Base-by-base conservation (phyloP, 2,888 invertebrate species). In the Amaurobius ferox region DNA sequence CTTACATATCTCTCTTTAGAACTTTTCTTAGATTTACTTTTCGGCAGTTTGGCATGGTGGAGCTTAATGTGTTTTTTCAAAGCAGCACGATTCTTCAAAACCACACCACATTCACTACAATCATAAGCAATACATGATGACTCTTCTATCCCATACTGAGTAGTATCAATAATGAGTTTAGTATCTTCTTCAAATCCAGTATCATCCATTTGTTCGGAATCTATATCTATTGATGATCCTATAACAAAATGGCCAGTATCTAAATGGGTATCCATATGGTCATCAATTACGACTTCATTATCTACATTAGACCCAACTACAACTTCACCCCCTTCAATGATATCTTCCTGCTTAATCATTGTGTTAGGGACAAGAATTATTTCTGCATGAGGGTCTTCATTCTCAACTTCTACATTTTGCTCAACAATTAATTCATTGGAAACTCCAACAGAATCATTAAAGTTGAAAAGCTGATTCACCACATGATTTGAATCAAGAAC, bases 11-110 rank as follows among this genome's bases (percentile, higher is more conserved):
- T 70, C 23, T 73, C 72, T 28, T 68, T 64, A 39, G 61, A 26
- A n/a, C n/a, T 72, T 48, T 81, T 85, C 48, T 85, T 88, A 13
- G 44, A 26, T 30, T 88, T 88, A 26, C 40, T 74, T 29, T 40
- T 78, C 40, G 68, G 77, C 23, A 66, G 35, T 61, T 88, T 87
- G 0, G 64, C 19, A 89, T 92, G 92, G 73, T 90, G 90, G 66
- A 91, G 90, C 29, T 90, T 90, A 44, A 92, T 91, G 88, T 92
- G 92, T 79, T 92, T 92, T 86, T 91, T 90, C 16, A 92, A 88
- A 13, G 91, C 90, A 7, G 92, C 91, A 86, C 92, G 90, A 72
- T 92, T 92, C 5, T 91, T 90, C 9, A 91, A 91, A 9, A 92
- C 90, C 13, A 91, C 89, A 35, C 91, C 91, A 88, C 92, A 92